These are phyloP conservation scores for Montipora efflorescens DNA, from an alignment of 64 coral and sea anemone genomes.

Conservation along the genomic window DNA sequence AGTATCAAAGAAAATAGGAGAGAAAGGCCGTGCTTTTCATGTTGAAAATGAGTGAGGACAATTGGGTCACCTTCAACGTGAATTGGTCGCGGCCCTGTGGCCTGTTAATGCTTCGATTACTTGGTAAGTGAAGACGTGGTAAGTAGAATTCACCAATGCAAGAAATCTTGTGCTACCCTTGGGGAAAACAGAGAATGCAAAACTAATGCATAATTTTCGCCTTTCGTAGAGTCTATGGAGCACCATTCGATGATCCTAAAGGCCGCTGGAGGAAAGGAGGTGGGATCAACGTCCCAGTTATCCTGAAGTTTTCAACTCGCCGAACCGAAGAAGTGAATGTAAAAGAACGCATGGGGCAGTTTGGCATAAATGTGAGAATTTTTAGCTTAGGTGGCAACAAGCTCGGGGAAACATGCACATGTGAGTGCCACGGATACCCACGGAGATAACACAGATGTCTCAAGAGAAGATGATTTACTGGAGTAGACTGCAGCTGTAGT, in stretches of 20 bases:
- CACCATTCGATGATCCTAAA: conserved; percentile 32
- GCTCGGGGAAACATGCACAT: too few relatives aligned
- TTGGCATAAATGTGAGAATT: too few relatives aligned
- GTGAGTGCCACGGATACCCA: too few relatives aligned
- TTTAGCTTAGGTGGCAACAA: too few relatives aligned
- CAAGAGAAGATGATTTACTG: too few relatives aligned
- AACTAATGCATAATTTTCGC: conserved; percentile 6
- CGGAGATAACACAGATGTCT: too few relatives aligned
- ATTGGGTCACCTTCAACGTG: conserved; percentile 31
- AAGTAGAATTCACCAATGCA: background rate
- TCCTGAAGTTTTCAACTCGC: background rate
- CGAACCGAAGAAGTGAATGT: too few relatives aligned
- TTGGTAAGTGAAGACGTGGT: background rate
- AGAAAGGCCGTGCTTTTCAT: conserved; percentile 41
- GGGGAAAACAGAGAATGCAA: background rate
- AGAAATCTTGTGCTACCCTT: background rate
- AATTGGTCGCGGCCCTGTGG: conserved; percentile 20
- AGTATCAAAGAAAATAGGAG: conserved; percentile 34
- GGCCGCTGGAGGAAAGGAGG: conserved; percentile 29
- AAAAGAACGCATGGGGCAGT: too few relatives aligned
- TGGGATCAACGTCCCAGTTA: conserved; percentile 15
- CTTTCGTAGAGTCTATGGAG: conserved; percentile 15
- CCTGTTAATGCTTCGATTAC: conserved; percentile 1
- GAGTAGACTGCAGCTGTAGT: too few relatives aligned
- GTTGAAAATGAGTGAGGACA: conserved; percentile 1